These are phyloP conservation scores for Chloropsis cyanopogon DNA, from an alignment of 2,113 vertebrate genomes.

Conservation along the genomic window DNA sequence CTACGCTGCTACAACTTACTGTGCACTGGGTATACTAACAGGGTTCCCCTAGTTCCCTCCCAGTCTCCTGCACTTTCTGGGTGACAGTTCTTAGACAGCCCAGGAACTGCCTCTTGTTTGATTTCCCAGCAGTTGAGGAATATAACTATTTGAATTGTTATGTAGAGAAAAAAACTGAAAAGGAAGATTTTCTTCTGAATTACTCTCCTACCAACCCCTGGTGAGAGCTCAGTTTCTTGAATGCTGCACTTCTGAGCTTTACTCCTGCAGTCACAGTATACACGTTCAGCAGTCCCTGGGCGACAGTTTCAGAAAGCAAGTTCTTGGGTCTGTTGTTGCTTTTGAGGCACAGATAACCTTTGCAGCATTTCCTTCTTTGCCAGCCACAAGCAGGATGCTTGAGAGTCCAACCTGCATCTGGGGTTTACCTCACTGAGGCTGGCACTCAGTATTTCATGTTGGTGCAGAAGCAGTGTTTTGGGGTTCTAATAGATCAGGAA, in stretches of 20 bases:
- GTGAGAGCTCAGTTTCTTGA: background rate
- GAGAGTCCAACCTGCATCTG: background rate
- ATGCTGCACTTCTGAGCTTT: background rate
- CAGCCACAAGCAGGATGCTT: background rate
- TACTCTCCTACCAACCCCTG: background rate
- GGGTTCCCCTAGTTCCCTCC: background rate
- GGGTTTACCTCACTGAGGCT: background rate
- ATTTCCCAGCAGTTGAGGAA: background rate
- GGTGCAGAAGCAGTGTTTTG: background rate
- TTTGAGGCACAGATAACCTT: slow-evolving; percentile 35
- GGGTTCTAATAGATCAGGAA: background rate
- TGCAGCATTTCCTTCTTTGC: background rate
- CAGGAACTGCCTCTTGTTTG: background rate
- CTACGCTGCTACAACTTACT: no score
- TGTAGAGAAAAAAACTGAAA: background rate
- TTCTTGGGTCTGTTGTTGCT: background rate
- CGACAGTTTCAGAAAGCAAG: background rate
- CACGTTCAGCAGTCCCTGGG: background rate
- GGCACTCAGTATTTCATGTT: background rate
- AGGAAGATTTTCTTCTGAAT: background rate
- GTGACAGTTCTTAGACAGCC: background rate
- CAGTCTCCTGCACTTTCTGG: background rate
- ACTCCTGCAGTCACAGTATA: background rate
- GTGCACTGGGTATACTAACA: background rate
- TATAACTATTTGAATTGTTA: background rate